Evolutionary conservation across 1,140 invertebrate species (phyloP).

Genomic region (Aphelinus certus): DNA sequence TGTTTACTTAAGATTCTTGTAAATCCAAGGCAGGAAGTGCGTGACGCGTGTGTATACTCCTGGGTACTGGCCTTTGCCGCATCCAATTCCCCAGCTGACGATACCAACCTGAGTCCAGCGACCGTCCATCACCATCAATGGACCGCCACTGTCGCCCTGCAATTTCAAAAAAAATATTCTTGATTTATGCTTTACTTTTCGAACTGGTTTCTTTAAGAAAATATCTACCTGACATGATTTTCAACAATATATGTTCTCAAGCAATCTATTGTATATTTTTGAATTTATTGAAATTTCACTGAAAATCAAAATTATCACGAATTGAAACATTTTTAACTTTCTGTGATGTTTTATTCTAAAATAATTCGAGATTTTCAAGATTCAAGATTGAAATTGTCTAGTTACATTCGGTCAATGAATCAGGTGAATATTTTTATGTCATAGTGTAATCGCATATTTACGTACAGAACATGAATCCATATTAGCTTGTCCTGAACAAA

Average conservation of each 20-base stretch:
- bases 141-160: slow-evolving; percentile 92
- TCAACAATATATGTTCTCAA: too few relatives aligned
- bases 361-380: too few relatives aligned
- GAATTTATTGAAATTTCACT: too few relatives aligned
- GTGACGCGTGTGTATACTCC: slow-evolving; percentile 87
- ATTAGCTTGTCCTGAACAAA: slow-evolving; percentile 83
- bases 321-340: too few relatives aligned
- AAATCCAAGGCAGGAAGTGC: slow-evolving; percentile 82
- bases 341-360: too few relatives aligned
- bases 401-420: too few relatives aligned
- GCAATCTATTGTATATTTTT: too few relatives aligned
- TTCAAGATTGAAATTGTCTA: too few relatives aligned
- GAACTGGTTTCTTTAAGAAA: neutral
- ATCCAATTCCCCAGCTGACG: slow-evolving; percentile 93
- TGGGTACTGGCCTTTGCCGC: slow-evolving; percentile 89
- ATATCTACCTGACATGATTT: slow-evolving; percentile 6
- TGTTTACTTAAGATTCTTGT: slow-evolving; percentile 72
- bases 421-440: too few relatives aligned
- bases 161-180: neutral
- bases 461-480: slow-evolving; percentile 91
- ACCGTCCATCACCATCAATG: slow-evolving; percentile 83
- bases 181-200: too few relatives aligned
- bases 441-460: slow-evolving; percentile 37
- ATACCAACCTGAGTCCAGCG: slow-evolving; percentile 88
- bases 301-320: too few relatives aligned